Conservation (phyloP, 2,888 invertebrate species). For the Synanthedon tipuliformis region DNA sequence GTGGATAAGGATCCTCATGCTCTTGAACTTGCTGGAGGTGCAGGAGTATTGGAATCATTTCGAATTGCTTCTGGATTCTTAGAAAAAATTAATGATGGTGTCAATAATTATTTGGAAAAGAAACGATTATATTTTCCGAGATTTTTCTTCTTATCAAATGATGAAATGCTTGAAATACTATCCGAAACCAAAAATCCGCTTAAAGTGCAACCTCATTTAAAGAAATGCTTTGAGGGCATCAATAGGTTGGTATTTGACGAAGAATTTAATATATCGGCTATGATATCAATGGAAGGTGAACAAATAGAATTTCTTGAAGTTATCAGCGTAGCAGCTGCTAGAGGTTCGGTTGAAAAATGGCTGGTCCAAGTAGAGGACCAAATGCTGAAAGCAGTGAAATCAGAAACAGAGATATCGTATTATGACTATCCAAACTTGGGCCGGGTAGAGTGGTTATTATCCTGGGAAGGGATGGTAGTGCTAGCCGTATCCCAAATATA, state of each 20-base stretch:
- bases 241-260: conserved; percentile 78
- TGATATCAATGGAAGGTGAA: conserved; percentile 84
- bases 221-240: conserved; percentile 91
- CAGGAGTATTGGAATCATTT: conserved; percentile 78
- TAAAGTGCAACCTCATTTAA: conserved; percentile 86
- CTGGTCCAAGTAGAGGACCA: conserved; percentile 83
- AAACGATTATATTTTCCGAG: conserved; percentile 86
- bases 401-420: conserved; percentile 76
- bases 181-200: conserved; percentile 90
- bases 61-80: conserved; percentile 75
- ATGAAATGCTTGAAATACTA: conserved; percentile 90
- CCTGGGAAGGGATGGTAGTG: conserved; percentile 88
- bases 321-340: conserved; percentile 77
- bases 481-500: conserved; percentile 83
- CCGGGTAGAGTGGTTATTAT: conserved; percentile 77
- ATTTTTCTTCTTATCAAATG: conserved; percentile 92
- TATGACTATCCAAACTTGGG: conserved; percentile 70
- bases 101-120: conserved; percentile 85
- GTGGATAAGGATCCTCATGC: conserved; percentile 75
- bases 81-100: conserved; percentile 86
- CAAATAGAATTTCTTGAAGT: conserved; percentile 72
- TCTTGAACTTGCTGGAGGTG: conserved; percentile 73
- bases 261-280: conserved; percentile 78
- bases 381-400: conserved; percentile 79
- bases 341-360: conserved; percentile 90